These are phyloP conservation scores for Petrocephalus zakoni DNA, from an alignment of 2,113 vertebrate species.

Conservation along the genomic window DNA sequence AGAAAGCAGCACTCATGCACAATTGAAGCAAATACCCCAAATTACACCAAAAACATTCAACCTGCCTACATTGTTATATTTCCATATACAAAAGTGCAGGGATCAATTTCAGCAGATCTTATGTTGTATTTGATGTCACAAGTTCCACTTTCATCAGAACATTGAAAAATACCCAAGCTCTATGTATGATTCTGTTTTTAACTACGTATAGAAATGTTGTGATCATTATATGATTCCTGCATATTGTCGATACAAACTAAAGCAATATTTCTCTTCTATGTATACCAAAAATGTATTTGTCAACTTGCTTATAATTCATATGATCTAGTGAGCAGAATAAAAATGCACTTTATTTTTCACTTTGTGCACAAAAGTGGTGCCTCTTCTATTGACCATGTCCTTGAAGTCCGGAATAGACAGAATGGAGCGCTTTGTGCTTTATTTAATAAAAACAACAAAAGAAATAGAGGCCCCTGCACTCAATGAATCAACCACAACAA, in stretches of 20 bases:
- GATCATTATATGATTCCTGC: slow-evolving; percentile 5
- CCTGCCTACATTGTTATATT: neutral
- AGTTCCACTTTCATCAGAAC: neutral
- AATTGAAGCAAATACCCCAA: neutral
- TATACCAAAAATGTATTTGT: slow-evolving; percentile 14
- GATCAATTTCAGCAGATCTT: neutral
- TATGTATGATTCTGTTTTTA: neutral
- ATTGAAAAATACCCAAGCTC: neutral
- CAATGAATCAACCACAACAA: slow-evolving; percentile 19
- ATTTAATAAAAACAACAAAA: slow-evolving; percentile 48
- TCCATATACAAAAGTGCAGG: neutral
- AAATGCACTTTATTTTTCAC: slow-evolving; percentile 35
- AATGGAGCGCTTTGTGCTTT: slow-evolving; percentile 37
- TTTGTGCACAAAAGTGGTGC: slow-evolving; percentile 36
- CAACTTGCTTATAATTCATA: slow-evolving; percentile 25
- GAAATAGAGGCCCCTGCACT: slow-evolving; percentile 25
- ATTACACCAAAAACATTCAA: neutral
- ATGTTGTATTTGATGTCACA: neutral
- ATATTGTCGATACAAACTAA: slow-evolving; percentile 7
- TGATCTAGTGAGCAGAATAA: slow-evolving; percentile 24
- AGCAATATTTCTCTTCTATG: slow-evolving; percentile 22
- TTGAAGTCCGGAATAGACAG: slow-evolving; percentile 40
- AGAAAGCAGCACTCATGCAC: neutral
- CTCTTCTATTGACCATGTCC: slow-evolving; percentile 39
- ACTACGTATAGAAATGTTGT: neutral